Evolutionary conservation across 2,888 invertebrate genomes (phyloP).

Genomic region (Cephus sareptanus): DNA sequence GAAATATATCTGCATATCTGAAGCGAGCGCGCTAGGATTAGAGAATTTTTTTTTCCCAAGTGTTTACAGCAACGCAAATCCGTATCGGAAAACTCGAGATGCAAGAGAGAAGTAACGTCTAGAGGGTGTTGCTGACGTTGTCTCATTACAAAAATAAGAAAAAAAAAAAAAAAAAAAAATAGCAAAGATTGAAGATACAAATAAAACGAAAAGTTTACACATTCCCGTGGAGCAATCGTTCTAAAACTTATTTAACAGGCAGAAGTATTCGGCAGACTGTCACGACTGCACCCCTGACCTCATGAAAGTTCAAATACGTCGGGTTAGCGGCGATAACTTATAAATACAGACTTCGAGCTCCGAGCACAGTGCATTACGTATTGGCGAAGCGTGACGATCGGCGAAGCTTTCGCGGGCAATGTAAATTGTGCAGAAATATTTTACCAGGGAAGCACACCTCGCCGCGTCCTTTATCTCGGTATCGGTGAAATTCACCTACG

Average conservation of each 20-base stretch:
- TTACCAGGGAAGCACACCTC: constrained; percentile 22
- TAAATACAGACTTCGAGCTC: background rate
- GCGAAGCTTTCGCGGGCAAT: constrained; percentile 41
- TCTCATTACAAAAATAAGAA: background rate
- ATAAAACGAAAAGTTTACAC: background rate
- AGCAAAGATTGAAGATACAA: background rate
- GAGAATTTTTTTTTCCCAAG: background rate
- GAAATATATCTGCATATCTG: background rate
- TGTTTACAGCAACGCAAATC: background rate
- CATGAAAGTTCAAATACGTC: background rate
- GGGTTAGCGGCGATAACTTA: background rate
- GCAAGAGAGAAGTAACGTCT: background rate
- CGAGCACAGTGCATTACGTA: constrained; percentile 42
- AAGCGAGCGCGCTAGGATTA: background rate
- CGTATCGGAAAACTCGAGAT: background rate
- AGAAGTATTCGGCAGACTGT: background rate
- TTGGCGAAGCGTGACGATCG: constrained; percentile 40
- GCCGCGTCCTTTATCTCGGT: constrained; percentile 39
- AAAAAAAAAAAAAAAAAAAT: background rate
- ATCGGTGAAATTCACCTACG: constrained; percentile 41
- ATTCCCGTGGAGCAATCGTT: background rate
- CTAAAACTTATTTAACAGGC: background rate
- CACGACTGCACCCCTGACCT: background rate
- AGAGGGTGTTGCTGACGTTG: background rate
- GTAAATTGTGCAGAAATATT: constrained; percentile 57